phyloP scores from a whole-genome alignment of 2,113 vertebrate genomes.

The Atrichornis clamosus region DNA sequence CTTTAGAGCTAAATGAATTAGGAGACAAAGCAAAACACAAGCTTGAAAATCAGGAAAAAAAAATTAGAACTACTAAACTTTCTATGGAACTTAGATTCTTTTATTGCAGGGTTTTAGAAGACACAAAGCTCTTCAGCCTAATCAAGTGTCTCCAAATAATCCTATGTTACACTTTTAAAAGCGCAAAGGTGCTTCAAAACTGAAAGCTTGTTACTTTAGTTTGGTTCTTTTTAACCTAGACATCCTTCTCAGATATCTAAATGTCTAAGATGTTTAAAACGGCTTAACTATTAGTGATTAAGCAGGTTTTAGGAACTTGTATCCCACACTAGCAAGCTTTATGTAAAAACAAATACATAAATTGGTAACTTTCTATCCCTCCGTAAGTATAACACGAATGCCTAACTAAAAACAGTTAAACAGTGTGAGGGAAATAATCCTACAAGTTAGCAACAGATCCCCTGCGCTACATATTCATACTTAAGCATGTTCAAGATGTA shows the following conservation, averaged over 20 bases:
- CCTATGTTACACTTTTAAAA: background rate
- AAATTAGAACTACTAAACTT: background rate
- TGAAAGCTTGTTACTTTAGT: background rate
- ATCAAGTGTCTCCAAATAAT: background rate
- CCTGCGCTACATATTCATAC: background rate
- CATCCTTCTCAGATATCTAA: background rate
- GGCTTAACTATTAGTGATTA: background rate
- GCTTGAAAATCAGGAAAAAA: background rate
- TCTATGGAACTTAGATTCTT: fast-evolving
- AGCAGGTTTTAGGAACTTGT: background rate
- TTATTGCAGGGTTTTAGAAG: background rate
- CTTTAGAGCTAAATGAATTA: background rate
- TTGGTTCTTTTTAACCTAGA: background rate
- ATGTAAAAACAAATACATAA: background rate
- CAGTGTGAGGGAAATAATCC: background rate
- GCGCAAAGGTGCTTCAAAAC: background rate
- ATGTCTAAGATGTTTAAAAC: background rate
- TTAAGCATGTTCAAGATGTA: background rate
- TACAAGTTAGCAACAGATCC: background rate
- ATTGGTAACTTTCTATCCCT: background rate
- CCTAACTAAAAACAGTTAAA: background rate
- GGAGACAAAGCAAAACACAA: background rate
- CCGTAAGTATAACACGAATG: background rate
- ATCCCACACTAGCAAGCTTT: background rate
- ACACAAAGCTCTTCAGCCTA: background rate